phyloP scores from a whole-genome alignment of 2,888 invertebrate species.

The Abscondita cerata region DNA sequence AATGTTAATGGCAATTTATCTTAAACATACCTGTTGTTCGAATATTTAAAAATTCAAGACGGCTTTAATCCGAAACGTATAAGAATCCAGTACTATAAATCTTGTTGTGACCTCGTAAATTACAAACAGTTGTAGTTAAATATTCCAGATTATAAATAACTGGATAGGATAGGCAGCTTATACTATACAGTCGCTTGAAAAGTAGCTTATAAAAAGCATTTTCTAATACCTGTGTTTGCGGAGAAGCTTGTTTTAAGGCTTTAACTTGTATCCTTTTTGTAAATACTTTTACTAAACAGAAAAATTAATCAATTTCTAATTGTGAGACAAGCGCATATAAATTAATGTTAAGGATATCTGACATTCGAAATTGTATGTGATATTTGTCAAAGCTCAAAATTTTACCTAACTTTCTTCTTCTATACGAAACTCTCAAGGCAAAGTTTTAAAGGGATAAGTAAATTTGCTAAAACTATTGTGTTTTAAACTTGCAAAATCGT shows the following conservation, averaged over 20 bases:
- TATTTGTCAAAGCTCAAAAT: slow-evolving; percentile 36
- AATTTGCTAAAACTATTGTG: slow-evolving; percentile 20
- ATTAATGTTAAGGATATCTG: slow-evolving; percentile 47
- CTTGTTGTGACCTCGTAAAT: slow-evolving; percentile 62
- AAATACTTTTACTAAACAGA: slow-evolving; percentile 52
- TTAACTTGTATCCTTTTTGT: slow-evolving; percentile 40
- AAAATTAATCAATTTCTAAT: slow-evolving; percentile 60
- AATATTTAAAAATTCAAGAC: slow-evolving; percentile 57
- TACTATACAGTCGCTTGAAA: slow-evolving; percentile 46
- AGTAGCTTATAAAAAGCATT: slow-evolving; percentile 55
- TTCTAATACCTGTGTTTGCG: slow-evolving; percentile 56
- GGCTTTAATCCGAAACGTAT: slow-evolving; percentile 60
- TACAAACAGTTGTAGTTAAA: slow-evolving; percentile 61
- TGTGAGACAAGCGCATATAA: slow-evolving; percentile 55
- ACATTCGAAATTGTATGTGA: slow-evolving; percentile 51
- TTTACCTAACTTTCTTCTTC: slow-evolving; percentile 21
- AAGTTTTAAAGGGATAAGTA: too few species aligned
- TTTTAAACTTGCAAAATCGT: slow-evolving; percentile 35
- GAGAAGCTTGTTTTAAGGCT: slow-evolving; percentile 45
- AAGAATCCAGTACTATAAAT: slow-evolving; percentile 60
- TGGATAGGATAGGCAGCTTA: slow-evolving; percentile 55
- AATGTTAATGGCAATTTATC: slow-evolving; percentile 49
- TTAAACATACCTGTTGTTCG: slow-evolving; percentile 56
- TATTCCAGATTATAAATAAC: slow-evolving; percentile 62
- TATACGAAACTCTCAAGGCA: too few species aligned